A percentile compares a stretch with the other conserved stretches of the same genome.
These are phyloP conservation scores for Loriculus beryllinus DNA, from an alignment of 2,797 vertebrate genomes.

Conservation along the genomic window DNA sequence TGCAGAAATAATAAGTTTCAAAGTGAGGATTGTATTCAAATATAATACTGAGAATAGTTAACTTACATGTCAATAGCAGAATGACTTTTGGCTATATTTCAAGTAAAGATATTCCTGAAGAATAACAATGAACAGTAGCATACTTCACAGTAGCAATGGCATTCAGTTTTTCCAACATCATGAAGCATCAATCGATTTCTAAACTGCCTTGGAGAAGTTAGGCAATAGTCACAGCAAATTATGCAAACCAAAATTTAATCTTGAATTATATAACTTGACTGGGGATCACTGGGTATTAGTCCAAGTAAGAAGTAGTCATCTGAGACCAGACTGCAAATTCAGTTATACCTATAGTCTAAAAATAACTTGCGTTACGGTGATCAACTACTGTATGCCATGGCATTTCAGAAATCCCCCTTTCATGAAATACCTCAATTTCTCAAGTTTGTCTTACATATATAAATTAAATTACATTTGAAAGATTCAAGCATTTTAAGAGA, in stretches of 20 bases:
- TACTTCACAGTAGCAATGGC: neutral
- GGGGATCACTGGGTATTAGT: neutral
- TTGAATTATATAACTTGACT: neutral
- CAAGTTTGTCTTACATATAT: accelerated
- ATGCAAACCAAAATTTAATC: neutral
- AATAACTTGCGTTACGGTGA: neutral
- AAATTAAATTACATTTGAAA: neutral
- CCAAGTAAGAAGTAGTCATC: neutral
- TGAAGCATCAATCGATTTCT: neutral
- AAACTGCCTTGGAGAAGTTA: neutral
- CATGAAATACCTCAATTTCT: neutral
- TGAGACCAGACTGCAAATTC: neutral
- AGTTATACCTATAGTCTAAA: neutral
- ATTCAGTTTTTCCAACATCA: neutral
- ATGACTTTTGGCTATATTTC: neutral
- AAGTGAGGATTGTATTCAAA: neutral
- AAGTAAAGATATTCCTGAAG: neutral
- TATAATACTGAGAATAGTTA: neutral
- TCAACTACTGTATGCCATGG: neutral
- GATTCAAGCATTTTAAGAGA: neutral
- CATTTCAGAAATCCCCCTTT: neutral
- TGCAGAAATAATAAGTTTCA: neutral
- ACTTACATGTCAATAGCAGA: neutral
- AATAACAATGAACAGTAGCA: neutral
- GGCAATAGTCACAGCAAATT: neutral